Evolutionary conservation across 2,888 invertebrate species (phyloP), one percentile per base, ranked within the genome.

Genomic region (Xylota sylvarum): DNA sequence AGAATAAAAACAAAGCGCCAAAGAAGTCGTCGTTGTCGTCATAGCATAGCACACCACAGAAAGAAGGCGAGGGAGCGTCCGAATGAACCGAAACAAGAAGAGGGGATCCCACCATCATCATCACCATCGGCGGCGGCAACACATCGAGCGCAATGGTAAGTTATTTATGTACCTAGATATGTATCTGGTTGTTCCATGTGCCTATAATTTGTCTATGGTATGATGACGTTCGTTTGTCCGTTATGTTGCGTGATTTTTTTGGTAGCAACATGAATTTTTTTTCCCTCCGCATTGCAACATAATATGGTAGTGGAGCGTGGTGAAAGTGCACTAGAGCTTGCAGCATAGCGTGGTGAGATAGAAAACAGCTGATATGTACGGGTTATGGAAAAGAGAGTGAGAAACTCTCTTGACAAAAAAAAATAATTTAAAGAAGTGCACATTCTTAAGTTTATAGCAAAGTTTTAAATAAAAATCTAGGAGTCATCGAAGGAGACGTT

Each of bases 61-160:
- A 74, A 55, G 17, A 37, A 55, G 55, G 23, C 50, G 40, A 60
- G 32, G 32, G 52, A 64, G 64, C 27, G 37, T 27, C 40, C 40
- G 27, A 43, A 30, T 43, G n/a, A 56, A 50, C 2, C 50, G 19
- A 50, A 50, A 5, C 58, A 17, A 64, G 27, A 52, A 76, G 19
- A 37, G 55, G 55, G 55, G 56, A 40, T 32, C 40, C 48, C 58
- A 56, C 56, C 70, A 40, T 48, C 43, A 40, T 37, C 65, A 58
- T 32, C 17, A 40, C 32, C 56, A 48, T 77, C 58, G 27, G 27
- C 69, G 87, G 50, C 43, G 89, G 86, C 80, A 69, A 80, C 73
- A 84, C 72, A 78, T 78, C 69, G 84, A 78, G 48, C 77, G 64
- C 76, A 86, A 23, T 56, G 56, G 30, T 50, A 27, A 74, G 80